Evolutionary conservation across 2,113 vertebrate species (phyloP).

Genomic region (Pedetes capensis): DNA sequence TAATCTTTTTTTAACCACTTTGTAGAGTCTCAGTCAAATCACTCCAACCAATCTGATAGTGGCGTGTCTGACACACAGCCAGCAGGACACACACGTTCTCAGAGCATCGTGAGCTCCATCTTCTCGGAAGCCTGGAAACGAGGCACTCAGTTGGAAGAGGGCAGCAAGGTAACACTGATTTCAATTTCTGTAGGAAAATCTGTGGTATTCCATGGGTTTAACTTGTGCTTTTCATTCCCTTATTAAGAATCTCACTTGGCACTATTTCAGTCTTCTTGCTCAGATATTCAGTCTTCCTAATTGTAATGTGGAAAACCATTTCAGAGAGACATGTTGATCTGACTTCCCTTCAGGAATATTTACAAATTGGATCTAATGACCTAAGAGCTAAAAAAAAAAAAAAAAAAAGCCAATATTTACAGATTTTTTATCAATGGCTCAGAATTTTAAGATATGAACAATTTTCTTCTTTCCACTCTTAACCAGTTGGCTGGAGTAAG

Average conservation of each 20-base stretch:
- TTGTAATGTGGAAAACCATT: not conserved
- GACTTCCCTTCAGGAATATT: not conserved
- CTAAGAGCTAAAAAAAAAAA: not conserved
- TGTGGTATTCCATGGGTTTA: not conserved
- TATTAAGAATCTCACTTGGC: slow-evolving; percentile 40
- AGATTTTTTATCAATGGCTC: not conserved
- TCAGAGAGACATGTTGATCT: not conserved
- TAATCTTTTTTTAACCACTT: slow-evolving; percentile 38
- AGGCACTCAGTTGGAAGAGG: slow-evolving; percentile 97
- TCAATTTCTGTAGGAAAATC: slow-evolving; percentile 26
- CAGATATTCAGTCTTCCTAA: not conserved
- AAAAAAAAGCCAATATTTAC: not conserved
- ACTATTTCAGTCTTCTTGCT: not conserved
- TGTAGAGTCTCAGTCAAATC: slow-evolving; percentile 95
- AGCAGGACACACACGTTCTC: slow-evolving; percentile 92
- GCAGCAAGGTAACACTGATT: slow-evolving; percentile 88
- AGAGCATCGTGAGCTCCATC: slow-evolving; percentile 98
- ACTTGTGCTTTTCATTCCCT: slow-evolving; percentile 27
- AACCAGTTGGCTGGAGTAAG: not conserved
- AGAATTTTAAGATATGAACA: not conserved
- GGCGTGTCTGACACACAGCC: slow-evolving; percentile 94
- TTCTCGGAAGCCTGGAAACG: slow-evolving; percentile 99
- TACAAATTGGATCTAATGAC: not conserved
- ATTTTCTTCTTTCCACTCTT: not conserved
- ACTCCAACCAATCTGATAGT: slow-evolving; percentile 96